These are phyloP conservation scores for Protomyctophum bolini DNA, from an alignment of 2,113 vertebrate species.

Conservation along the genomic window DNA sequence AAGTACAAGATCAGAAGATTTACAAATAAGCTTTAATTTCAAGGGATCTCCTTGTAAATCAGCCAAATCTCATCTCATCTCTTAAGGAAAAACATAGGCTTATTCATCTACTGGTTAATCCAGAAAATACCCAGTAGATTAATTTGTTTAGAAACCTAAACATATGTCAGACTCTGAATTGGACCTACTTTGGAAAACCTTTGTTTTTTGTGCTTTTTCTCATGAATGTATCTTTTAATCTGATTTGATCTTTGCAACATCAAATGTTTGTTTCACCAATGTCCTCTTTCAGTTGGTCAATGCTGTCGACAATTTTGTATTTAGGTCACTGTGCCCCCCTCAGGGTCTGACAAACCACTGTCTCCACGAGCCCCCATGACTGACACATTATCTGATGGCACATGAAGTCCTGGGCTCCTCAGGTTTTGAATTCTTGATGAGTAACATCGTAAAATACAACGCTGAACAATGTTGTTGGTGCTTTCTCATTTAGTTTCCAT, in stretches of 20 bases:
- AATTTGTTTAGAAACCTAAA: background rate
- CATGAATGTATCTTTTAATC: constrained; percentile 12
- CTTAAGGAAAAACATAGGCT: background rate
- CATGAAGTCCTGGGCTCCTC: constrained; percentile 72
- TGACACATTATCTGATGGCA: constrained; percentile 76
- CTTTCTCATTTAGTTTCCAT: constrained; percentile 42
- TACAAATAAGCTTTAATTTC: constrained; percentile 25
- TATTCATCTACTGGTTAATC: background rate
- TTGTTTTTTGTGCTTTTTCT: background rate
- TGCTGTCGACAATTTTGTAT: constrained; percentile 79
- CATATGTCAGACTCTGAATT: background rate
- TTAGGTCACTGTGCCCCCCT: constrained; percentile 81
- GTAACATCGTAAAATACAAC: constrained; percentile 70
- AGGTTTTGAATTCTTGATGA: constrained; percentile 76
- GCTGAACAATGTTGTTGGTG: constrained; percentile 57
- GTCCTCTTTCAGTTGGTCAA: constrained; percentile 57
- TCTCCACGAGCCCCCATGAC: constrained; percentile 73
- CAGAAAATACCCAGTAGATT: background rate
- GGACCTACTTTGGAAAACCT: constrained; percentile 16
- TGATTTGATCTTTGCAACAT: constrained; percentile 29
- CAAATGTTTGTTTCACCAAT: constrained; percentile 57
- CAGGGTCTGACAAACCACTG: constrained; percentile 76
- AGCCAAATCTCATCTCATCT: constrained; percentile 8
- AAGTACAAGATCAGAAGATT: constrained; percentile 42
- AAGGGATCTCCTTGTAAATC: background rate